Evolutionary conservation across 2,113 vertebrate species (phyloP).

Genomic region (Trematomus loennbergii): DNA sequence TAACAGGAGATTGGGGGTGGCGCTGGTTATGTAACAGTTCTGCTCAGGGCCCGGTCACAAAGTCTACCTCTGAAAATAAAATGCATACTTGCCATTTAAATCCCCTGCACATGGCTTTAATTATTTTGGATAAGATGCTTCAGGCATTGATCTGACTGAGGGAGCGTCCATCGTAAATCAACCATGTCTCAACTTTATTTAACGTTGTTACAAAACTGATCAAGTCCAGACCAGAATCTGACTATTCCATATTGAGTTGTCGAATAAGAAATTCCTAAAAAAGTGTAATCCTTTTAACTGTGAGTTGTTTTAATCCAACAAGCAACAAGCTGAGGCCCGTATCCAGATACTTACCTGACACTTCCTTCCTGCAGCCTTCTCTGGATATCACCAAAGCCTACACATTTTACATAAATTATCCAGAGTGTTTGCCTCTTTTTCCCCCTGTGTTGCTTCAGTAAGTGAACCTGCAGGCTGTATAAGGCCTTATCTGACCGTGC

Average conservation of each 20-base stretch:
- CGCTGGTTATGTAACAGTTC: conserved; percentile 72
- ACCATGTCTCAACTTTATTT: conserved; percentile 47
- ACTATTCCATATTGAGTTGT: not conserved
- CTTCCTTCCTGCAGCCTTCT: not conserved
- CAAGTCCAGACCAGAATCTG: conserved; percentile 42
- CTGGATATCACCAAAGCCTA: too few species aligned
- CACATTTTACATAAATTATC: too few species aligned
- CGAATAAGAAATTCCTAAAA: conserved; percentile 25
- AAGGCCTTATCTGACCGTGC: conserved; percentile 41
- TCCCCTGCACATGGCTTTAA: conserved; percentile 77
- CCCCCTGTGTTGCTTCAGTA: conserved; percentile 12
- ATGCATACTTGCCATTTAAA: conserved; percentile 67
- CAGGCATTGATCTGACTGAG: conserved; percentile 60
- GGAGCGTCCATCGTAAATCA: conserved; percentile 60
- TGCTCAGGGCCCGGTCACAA: conserved; percentile 49
- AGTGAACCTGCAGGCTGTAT: not conserved
- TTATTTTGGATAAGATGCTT: conserved; percentile 62
- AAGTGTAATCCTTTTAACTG: conserved; percentile 4
- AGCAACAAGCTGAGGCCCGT: not conserved
- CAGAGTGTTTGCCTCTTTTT: not conserved
- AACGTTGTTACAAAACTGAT: conserved; percentile 62
- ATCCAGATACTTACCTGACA: conserved; percentile 6
- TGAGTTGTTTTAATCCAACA: not conserved
- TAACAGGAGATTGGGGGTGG: conserved; percentile 7
- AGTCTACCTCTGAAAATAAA: conserved; percentile 26